A percentile compares a stretch with the other conserved stretches of the same genome.
Evolutionary conservation across 2,797 vertebrate genomes (phyloP).

Genomic region (Pangasius krempfi): DNA sequence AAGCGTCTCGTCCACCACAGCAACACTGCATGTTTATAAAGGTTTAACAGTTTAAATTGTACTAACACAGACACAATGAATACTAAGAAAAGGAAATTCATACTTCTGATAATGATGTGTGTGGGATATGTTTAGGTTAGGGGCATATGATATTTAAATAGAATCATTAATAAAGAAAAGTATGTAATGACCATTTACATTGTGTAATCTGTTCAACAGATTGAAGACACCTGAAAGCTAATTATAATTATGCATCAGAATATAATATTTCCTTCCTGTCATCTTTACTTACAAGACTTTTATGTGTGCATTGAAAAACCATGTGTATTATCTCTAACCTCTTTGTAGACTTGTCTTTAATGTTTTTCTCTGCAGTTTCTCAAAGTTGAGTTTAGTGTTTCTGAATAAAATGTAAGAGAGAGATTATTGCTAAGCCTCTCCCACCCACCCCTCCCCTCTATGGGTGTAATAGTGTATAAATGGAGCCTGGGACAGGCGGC

Average conservation of each 20-base stretch:
- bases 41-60: slow-evolving; percentile 25
- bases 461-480: slow-evolving; percentile 54
- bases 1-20: slow-evolving; percentile 25
- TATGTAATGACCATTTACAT: not conserved
- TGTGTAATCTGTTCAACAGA: not conserved
- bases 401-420: not conserved
- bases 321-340: not conserved
- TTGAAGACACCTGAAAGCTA: not conserved
- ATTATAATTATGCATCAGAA: not conserved
- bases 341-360: not conserved
- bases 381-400: not conserved
- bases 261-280: not conserved
- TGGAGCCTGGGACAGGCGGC: slow-evolving; percentile 19
- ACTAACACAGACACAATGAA: slow-evolving; percentile 10
- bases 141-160: not conserved
- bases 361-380: not conserved
- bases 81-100: not conserved
- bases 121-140: not conserved
- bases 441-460: slow-evolving; percentile 43
- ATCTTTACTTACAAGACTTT: not conserved
- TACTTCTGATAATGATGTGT: not conserved
- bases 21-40: slow-evolving; percentile 47
- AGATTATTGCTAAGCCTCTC: slow-evolving; percentile 3
- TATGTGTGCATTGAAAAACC: not conserved
- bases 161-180: not conserved